Conservation (phyloP, 2,113 vertebrate genomes). For the Zingel zingel region DNA sequence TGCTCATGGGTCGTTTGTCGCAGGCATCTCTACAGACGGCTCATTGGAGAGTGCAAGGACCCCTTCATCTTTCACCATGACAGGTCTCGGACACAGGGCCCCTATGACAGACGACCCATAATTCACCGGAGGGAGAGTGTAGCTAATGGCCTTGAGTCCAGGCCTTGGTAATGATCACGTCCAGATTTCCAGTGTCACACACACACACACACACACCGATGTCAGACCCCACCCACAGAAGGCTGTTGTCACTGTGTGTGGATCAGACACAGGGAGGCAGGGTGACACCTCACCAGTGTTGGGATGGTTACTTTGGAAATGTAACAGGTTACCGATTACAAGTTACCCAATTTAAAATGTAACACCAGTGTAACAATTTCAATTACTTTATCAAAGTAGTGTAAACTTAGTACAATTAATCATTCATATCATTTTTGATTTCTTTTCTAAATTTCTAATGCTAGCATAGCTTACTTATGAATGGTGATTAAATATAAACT, state of each 20-base stretch:
- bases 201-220: constrained; percentile 1
- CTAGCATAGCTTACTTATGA: too few species aligned
- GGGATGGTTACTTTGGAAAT: too few species aligned
- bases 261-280: constrained; percentile 8
- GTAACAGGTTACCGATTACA: too few species aligned
- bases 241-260: constrained; percentile 37
- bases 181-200: constrained; percentile 63
- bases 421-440: too few species aligned
- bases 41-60: constrained; percentile 84
- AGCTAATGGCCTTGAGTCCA: constrained; percentile 80
- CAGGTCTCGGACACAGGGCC: constrained; percentile 76
- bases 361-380: too few species aligned
- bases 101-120: constrained; percentile 80
- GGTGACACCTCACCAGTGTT: too few species aligned
- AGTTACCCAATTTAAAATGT: too few species aligned
- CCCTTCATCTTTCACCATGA: constrained; percentile 82
- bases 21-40: constrained; percentile 77
- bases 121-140: constrained; percentile 72
- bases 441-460: too few species aligned
- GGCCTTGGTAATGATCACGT: constrained; percentile 78
- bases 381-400: too few species aligned
- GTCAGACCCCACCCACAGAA: constrained; percentile 43
- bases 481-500: too few species aligned
- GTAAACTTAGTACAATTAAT: too few species aligned
- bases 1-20: constrained; percentile 76